Percentiles rank a stretch among this genome's conserved stretches.
These are phyloP conservation scores for Paragorgia papillata DNA, from an alignment of 92 coral and sea anemone species.

Conservation along the genomic window DNA sequence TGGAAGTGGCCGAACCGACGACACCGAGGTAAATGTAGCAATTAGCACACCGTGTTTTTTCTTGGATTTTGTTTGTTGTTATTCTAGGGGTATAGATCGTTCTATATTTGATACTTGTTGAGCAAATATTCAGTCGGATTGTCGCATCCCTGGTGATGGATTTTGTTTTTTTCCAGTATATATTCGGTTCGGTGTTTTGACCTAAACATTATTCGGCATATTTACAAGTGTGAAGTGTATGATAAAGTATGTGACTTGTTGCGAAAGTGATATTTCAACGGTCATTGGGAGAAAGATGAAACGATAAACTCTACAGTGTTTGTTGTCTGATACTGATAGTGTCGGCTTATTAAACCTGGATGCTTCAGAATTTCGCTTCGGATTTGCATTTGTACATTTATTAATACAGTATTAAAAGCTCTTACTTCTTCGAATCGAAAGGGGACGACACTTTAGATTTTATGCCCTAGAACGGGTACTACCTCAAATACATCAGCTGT, in stretches of 20 bases:
- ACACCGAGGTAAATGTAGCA: conserved; percentile 27
- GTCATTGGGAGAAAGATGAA: background rate
- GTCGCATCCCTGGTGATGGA: background rate
- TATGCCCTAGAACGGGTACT: too few relatives aligned
- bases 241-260: background rate
- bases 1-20: background rate
- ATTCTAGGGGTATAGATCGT: background rate
- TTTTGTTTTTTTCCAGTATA: background rate
- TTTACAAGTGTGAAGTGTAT: background rate
- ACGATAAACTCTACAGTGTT: conserved; percentile 17
- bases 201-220: too few relatives aligned
- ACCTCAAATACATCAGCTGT: too few relatives aligned
- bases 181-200: background rate
- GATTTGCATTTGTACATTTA: too few relatives aligned
- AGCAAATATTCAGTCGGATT: background rate
- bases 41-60: background rate
- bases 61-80: background rate
- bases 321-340: background rate
- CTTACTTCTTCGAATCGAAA: too few relatives aligned
- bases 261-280: background rate
- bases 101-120: background rate
- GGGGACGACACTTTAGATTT: too few relatives aligned
- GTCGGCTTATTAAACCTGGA: conserved; percentile 12
- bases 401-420: too few relatives aligned
- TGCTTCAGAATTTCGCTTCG: conserved; percentile 12